These are phyloP conservation scores for Mungos mungo DNA, from an alignment of 2,113 vertebrate species.

Conservation along the genomic window DNA sequence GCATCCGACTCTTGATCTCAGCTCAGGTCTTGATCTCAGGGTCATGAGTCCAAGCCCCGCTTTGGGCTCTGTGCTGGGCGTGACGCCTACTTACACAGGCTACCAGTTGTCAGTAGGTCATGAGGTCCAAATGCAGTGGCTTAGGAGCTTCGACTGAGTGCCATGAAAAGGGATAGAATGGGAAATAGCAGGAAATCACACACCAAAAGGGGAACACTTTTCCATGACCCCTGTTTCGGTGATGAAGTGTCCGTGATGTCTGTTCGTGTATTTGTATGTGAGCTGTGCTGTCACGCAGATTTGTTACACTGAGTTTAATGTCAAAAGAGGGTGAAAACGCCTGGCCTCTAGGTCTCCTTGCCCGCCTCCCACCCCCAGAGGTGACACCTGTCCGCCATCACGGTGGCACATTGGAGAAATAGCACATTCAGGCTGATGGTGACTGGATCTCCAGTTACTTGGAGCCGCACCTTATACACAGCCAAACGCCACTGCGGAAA, in stretches of 20 bases:
- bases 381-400: not conserved
- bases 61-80: no score
- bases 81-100: no score
- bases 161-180: not conserved
- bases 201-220: not conserved
- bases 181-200: not conserved
- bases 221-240: not conserved
- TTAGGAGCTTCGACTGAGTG: not conserved
- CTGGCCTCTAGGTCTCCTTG: not conserved
- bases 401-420: not conserved
- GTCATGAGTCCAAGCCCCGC: no score
- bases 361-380: fast-evolving
- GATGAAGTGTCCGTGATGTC: not conserved
- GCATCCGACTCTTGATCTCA: no score
- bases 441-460: fast-evolving
- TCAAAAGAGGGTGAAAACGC: not conserved
- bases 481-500: not conserved
- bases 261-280: not conserved
- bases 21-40: no score
- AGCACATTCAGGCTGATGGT: not conserved
- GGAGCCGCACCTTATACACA: not conserved
- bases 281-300: not conserved
- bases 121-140: not conserved
- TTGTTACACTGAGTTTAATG: not conserved
- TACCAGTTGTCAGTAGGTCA: not conserved